Evolutionary conservation across 2,888 invertebrate species (phyloP).

Genomic region (Phaedon cochleariae): DNA sequence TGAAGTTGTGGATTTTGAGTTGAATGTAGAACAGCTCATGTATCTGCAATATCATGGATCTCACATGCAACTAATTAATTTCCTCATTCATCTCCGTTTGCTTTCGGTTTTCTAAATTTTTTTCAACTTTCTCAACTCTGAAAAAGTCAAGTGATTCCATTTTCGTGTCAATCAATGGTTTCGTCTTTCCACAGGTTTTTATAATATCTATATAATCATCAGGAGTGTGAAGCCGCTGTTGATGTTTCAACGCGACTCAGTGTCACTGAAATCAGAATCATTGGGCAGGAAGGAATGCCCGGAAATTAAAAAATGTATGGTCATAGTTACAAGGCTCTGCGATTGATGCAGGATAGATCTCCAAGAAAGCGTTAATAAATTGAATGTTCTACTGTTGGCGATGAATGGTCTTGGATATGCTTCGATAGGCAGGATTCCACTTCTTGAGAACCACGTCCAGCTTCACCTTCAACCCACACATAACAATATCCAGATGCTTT

Average conservation of each 20-base stretch:
- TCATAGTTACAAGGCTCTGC: slow-evolving; percentile 21
- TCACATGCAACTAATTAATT: slow-evolving; percentile 18
- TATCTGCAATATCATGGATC: slow-evolving; percentile 15
- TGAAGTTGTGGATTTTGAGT: no score
- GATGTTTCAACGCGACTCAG: slow-evolving; percentile 37
- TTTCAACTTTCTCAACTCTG: slow-evolving; percentile 17
- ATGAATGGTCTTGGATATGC: slow-evolving; percentile 26
- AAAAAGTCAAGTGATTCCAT: slow-evolving; percentile 9
- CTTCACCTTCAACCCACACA: slow-evolving; percentile 45
- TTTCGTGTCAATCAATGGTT: slow-evolving; percentile 22
- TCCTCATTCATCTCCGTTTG: slow-evolving; percentile 17
- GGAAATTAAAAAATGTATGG: slow-evolving; percentile 26
- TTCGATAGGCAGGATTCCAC: slow-evolving; percentile 39
- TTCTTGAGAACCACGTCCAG: slow-evolving; percentile 43
- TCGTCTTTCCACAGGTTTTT: slow-evolving; percentile 37
- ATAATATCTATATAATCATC: slow-evolving; percentile 33
- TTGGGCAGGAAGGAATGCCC: slow-evolving; percentile 44
- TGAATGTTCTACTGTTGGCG: slow-evolving; percentile 35
- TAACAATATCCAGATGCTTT: slow-evolving; percentile 29
- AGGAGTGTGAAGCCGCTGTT: slow-evolving; percentile 36
- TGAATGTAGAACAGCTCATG: neutral
- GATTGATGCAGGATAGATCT: slow-evolving; percentile 18
- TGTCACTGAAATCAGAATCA: slow-evolving; percentile 34
- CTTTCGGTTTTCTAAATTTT: slow-evolving; percentile 20
- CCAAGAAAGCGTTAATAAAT: slow-evolving; percentile 25